These are phyloP conservation scores for Bombus huntii DNA, from an alignment of 1,140 invertebrate genomes.

Conservation along the genomic window DNA sequence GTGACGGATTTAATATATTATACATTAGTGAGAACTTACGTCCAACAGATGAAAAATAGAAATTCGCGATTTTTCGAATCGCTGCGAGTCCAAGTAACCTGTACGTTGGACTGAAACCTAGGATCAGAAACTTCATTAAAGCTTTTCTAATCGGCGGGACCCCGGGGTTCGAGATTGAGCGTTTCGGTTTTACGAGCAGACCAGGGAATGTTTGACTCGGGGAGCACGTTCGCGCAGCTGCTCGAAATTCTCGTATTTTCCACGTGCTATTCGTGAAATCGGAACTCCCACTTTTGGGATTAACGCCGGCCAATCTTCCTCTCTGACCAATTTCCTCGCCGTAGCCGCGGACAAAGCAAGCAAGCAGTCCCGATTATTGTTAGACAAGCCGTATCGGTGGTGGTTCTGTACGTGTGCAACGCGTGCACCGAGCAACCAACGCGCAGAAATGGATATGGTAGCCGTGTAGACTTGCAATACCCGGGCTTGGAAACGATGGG, in stretches of 20 bases:
- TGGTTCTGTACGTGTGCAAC: neutral
- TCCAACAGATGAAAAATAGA: neutral
- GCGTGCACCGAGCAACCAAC: neutral
- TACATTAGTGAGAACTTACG: neutral
- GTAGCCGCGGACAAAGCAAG: conserved; percentile 30
- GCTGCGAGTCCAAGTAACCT: neutral
- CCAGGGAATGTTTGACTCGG: conserved; percentile 1
- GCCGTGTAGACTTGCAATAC: conserved; percentile 25
- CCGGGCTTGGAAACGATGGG: conserved; percentile 30
- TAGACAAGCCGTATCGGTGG: neutral
- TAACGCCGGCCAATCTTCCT: conserved; percentile 44
- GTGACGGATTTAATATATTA: neutral
- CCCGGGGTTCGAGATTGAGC: neutral
- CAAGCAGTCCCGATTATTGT: conserved; percentile 37
- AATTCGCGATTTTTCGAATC: neutral
- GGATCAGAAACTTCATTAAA: neutral
- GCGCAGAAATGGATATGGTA: conserved; percentile 33
- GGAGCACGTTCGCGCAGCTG: conserved; percentile 11
- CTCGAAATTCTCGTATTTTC: conserved; percentile 16
- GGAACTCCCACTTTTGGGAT: conserved; percentile 43
- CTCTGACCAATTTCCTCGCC: conserved; percentile 41
- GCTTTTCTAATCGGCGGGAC: conserved; percentile 5
- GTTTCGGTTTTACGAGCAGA: conserved; percentile 15
- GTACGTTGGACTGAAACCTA: neutral
- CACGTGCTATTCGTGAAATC: conserved; percentile 18